Percentiles rank a stretch among this genome's conserved stretches.
Conservation (phyloP, 2,888 invertebrate genomes). For the Gandaritis pyraliata region DNA sequence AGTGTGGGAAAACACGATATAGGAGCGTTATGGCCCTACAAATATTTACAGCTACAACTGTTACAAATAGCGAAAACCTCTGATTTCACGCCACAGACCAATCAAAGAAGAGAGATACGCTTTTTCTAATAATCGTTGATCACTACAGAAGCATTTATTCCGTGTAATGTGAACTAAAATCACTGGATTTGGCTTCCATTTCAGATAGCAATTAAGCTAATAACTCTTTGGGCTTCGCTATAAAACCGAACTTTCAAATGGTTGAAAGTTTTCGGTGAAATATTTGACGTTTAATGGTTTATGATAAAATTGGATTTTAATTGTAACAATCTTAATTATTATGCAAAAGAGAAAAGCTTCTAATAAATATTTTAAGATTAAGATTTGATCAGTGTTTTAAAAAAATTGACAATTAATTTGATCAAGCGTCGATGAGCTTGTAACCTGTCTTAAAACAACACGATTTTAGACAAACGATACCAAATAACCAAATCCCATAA, state of each 20-base stretch:
- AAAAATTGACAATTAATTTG: neutral
- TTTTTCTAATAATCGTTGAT: slow-evolving; percentile 73
- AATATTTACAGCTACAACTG: slow-evolving; percentile 44
- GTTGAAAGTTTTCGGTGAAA: slow-evolving; percentile 28
- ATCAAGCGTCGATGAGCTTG: too few species aligned
- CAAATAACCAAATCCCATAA: too few species aligned
- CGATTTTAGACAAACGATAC: too few species aligned
- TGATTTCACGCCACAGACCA: slow-evolving; percentile 39
- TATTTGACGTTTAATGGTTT: slow-evolving; percentile 31
- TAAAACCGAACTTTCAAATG: slow-evolving; percentile 34
- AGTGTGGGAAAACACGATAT: slow-evolving; percentile 48
- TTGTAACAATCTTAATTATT: slow-evolving; percentile 25
- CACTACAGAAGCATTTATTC: slow-evolving; percentile 71
- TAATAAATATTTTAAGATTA: neutral
- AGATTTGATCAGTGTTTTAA: neutral
- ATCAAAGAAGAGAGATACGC: slow-evolving; percentile 60
- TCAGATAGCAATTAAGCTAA: slow-evolving; percentile 40
- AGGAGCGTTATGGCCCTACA: slow-evolving; percentile 34
- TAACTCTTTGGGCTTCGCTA: slow-evolving; percentile 34
- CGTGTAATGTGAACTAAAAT: slow-evolving; percentile 34
- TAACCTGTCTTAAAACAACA: too few species aligned
- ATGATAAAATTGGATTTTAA: slow-evolving; percentile 30
- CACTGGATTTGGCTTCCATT: slow-evolving; percentile 34
- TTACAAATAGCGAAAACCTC: slow-evolving; percentile 39
- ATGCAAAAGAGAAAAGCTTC: slow-evolving; percentile 20